Evolutionary conservation across 2,888 invertebrate genomes (phyloP).

Genomic region (Psococerastis gibbosa): DNA sequence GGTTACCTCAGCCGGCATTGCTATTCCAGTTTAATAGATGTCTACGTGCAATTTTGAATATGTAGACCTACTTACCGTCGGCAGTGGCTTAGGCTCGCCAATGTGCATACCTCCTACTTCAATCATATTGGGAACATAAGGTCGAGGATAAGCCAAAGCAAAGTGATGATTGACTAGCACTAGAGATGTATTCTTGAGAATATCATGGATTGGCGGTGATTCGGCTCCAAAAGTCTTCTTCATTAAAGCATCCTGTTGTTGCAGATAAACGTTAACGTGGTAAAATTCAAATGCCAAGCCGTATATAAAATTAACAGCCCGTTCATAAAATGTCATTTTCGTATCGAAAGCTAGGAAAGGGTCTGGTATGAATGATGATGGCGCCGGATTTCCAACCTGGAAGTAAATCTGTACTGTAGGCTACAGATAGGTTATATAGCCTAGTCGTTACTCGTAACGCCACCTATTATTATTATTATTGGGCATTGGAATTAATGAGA

Average conservation of each 20-base stretch:
- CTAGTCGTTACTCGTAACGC: no score
- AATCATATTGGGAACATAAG: constrained; percentile 14
- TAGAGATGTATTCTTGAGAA: constrained; percentile 28
- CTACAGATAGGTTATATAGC: no score
- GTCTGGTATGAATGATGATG: constrained; percentile 2
- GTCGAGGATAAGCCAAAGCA: constrained; percentile 24
- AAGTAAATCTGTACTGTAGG: no score
- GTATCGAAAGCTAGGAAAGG: neutral
- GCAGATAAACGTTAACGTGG: neutral
- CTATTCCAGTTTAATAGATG: no score
- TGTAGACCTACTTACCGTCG: constrained; percentile 10
- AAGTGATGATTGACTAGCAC: constrained; percentile 29
- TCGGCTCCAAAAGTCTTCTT: constrained; percentile 20
- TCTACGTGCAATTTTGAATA: no score
- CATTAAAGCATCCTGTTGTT: neutral
- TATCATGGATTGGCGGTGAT: constrained; percentile 22
- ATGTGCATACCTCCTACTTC: constrained; percentile 10
- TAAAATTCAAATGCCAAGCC: neutral
- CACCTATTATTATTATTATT: no score
- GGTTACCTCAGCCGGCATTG: no score
- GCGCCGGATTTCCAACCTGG: constrained; percentile 1
- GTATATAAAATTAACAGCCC: neutral
- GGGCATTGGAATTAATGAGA: no score
- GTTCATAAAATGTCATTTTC: constrained; percentile 5
- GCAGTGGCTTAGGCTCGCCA: constrained; percentile 7